These are phyloP conservation scores for Dasypus novemcinctus DNA, from an alignment of 2,113 vertebrate species.

Conservation along the genomic window DNA sequence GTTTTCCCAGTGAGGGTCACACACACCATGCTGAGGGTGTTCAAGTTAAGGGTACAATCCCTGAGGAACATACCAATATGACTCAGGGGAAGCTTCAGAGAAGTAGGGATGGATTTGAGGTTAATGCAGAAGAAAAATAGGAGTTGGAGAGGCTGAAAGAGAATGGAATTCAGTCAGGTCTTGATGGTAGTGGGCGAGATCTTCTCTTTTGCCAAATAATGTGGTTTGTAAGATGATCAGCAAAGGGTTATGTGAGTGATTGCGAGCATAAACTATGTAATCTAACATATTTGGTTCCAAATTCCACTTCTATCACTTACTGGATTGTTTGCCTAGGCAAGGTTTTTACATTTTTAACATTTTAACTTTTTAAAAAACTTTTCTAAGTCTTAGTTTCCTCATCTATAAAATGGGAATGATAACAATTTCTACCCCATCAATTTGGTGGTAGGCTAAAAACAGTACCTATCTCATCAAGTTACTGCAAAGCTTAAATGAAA, in stretches of 20 bases:
- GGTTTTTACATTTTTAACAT: neutral
- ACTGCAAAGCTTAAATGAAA: neutral
- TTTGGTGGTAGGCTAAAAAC: neutral
- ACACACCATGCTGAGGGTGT: neutral
- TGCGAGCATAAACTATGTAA: neutral
- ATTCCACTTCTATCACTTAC: neutral
- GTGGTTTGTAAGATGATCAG: neutral
- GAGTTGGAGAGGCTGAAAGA: neutral
- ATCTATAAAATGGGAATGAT: neutral
- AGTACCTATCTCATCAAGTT: neutral
- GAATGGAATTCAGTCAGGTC: neutral
- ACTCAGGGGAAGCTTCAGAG: neutral
- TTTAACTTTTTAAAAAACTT: neutral
- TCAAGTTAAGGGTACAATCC: neutral
- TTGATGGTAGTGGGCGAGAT: neutral
- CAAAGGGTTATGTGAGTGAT: neutral
- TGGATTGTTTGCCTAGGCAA: conserved; percentile 19
- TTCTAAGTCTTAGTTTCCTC: neutral
- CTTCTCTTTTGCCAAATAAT: neutral
- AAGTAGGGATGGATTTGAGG: neutral
- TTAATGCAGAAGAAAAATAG: neutral
- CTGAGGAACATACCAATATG: neutral
- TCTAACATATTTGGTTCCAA: neutral
- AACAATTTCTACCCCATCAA: neutral
- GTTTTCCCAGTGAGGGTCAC: neutral